Conservation (phyloP, 2,888 invertebrate species). For the Drosophila bunnanda region DNA sequence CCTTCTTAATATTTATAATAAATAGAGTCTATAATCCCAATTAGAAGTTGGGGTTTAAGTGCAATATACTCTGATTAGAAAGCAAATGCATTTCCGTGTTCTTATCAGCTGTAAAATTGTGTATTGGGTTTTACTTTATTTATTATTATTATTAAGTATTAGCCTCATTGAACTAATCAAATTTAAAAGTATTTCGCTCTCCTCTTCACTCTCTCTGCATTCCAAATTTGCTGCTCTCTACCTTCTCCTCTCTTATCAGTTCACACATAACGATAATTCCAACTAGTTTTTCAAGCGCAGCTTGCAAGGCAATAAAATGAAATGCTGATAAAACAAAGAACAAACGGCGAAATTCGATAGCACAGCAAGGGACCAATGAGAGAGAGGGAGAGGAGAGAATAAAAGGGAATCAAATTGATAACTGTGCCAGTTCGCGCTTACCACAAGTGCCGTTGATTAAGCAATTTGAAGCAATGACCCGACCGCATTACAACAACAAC, state of each 20-base stretch:
- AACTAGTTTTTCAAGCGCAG: constrained; percentile 46
- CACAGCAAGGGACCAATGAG: not conserved
- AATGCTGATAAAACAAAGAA: constrained; percentile 65
- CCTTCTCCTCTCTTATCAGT: constrained; percentile 48
- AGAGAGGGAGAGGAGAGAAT: not conserved
- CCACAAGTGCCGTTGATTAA: constrained; percentile 74
- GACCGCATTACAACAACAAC: constrained; percentile 42
- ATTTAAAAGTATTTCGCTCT: not conserved
- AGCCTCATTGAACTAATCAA: no score
- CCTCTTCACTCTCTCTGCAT: not conserved
- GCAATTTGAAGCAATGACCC: constrained; percentile 70
- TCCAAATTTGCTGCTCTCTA: not conserved
- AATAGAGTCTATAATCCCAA: not conserved
- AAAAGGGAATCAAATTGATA: constrained; percentile 34
- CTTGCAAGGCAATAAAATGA: constrained; percentile 37
- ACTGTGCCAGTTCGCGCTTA: constrained; percentile 75
- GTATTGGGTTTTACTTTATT: no score
- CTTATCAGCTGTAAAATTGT: not conserved
- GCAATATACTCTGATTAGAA: not conserved
- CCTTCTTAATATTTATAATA: not conserved
- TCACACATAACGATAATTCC: constrained; percentile 22
- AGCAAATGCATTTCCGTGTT: not conserved
- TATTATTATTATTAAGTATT: no score
- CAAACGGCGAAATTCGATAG: constrained; percentile 53
- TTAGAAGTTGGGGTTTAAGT: not conserved